Conservation (phyloP, 2,113 vertebrate species). For the Cyanoderma ruficeps region DNA sequence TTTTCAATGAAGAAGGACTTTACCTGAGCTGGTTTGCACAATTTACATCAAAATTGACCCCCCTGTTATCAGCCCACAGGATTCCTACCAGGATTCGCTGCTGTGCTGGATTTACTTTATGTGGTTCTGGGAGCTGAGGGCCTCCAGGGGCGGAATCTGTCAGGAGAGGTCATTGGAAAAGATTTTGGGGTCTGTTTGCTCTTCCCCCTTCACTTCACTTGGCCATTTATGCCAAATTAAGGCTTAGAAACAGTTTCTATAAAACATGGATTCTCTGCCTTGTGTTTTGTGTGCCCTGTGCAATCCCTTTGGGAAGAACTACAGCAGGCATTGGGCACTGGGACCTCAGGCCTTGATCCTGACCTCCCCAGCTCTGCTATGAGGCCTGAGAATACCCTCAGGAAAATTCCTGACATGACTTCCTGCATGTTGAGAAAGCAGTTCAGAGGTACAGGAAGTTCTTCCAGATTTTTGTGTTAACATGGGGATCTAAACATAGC, state of each 20-base stretch:
- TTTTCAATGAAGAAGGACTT: neutral
- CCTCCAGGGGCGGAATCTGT: neutral
- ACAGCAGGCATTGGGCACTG: fast-evolving
- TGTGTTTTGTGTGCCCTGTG: neutral
- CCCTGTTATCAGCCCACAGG: too few relatives aligned
- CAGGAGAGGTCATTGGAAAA: neutral
- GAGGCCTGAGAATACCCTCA: neutral
- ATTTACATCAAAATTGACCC: fast-evolving
- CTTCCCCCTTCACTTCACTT: neutral
- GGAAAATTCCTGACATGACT: neutral
- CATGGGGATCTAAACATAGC: neutral
- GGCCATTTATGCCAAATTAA: neutral
- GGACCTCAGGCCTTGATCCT: neutral
- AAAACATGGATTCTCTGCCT: neutral
- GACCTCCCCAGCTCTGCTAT: neutral
- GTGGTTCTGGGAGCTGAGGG: neutral
- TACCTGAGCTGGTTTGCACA: neutral
- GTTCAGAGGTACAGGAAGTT: fast-evolving
- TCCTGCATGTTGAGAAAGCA: neutral
- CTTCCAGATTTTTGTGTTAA: neutral
- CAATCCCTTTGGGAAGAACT: neutral
- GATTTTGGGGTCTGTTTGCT: neutral
- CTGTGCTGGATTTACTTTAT: neutral
- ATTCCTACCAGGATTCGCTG: neutral
- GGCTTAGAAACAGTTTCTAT: neutral